phyloP scores from a whole-genome alignment of 2,797 vertebrate species.

The Benthosema pterotum region DNA sequence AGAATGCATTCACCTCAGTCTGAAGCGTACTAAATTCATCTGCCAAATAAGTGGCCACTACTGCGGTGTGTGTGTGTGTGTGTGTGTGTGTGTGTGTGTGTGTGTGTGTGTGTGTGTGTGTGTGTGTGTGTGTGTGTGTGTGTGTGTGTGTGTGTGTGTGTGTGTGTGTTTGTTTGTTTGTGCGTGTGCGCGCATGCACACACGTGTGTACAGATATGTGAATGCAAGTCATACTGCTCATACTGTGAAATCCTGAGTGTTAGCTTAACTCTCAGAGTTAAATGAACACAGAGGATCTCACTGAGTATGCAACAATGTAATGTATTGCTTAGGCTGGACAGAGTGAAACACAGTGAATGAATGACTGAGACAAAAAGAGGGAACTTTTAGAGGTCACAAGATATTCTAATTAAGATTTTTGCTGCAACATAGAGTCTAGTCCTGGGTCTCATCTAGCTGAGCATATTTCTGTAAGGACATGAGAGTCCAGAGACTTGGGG shows the following conservation, averaged over 20 bases:
- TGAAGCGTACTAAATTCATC: constrained; percentile 68
- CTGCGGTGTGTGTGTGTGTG: constrained; percentile 20
- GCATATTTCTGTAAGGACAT: constrained; percentile 40
- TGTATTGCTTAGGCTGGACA: constrained; percentile 26
- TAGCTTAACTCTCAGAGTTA: too few species aligned
- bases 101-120: background rate
- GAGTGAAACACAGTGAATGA: constrained; percentile 9
- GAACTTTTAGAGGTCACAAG: constrained; percentile 13
- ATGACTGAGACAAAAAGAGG: background rate
- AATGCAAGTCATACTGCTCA: too few species aligned
- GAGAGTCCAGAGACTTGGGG: constrained; percentile 32
- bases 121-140: background rate
- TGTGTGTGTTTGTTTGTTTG: too few species aligned
- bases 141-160: too few species aligned
- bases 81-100: constrained; percentile 13
- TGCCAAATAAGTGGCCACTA: constrained; percentile 62
- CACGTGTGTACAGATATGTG: too few species aligned
- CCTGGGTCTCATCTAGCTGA: constrained; percentile 32
- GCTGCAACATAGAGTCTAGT: constrained; percentile 32
- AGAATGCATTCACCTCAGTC: constrained; percentile 60
- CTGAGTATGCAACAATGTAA: constrained; percentile 1
- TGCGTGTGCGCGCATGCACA: too few species aligned
- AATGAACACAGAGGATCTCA: too few species aligned
- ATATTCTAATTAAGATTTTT: constrained; percentile 44
- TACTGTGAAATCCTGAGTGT: too few species aligned